These are phyloP conservation scores for Anabacerthia variegaticeps DNA, from an alignment of 2,797 vertebrate species.

Conservation along the genomic window DNA sequence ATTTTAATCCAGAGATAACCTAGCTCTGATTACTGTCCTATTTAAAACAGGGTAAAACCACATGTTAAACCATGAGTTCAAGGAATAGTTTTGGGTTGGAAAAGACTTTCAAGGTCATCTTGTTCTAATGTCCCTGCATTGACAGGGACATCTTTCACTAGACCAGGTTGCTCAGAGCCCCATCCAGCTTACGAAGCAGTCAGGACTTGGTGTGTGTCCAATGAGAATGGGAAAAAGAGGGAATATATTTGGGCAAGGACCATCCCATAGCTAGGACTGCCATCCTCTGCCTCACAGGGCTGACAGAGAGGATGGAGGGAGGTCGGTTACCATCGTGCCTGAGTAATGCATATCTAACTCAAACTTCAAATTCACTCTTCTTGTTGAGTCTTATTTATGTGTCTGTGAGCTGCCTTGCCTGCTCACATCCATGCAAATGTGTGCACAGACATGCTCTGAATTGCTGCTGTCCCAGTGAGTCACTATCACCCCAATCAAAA, in stretches of 20 bases:
- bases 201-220: background rate
- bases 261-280: background rate
- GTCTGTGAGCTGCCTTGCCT: background rate
- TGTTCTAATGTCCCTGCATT: background rate
- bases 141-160: background rate
- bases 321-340: background rate
- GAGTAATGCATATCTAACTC: background rate
- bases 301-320: background rate
- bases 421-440: background rate
- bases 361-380: background rate
- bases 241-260: background rate
- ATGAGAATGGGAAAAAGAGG: background rate
- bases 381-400: background rate
- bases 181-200: background rate
- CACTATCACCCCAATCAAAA: constrained; percentile 15
- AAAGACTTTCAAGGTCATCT: background rate
- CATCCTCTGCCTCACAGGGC: background rate
- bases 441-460: background rate
- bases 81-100: background rate
- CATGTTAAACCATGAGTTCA: background rate
- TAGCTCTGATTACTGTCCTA: background rate
- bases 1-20: background rate
- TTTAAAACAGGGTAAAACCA: background rate
- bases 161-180: background rate
- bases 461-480: constrained; percentile 36